Base-by-base conservation (phyloP, 23 tunicate species). In the Styela plicata region DNA sequence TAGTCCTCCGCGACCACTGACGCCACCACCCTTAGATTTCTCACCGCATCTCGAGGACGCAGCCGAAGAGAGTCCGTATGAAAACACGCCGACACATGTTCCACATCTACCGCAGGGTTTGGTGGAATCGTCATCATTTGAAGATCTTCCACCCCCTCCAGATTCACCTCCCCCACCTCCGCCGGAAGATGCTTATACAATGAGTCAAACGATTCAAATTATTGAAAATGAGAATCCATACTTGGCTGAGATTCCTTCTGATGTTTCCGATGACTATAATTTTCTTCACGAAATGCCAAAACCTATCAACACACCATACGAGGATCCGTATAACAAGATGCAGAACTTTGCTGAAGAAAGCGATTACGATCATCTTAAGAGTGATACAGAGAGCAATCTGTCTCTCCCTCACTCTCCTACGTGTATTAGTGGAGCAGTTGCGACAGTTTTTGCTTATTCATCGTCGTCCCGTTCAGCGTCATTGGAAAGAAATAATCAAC, bases 11-110 rank as follows among this genome's bases (percentile, higher is more conserved):
- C 35, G 80, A 63, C 85, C 90, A 2, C 74, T 86, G 1, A 84
- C 90, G 20, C 80, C 90, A 22, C 90, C 90, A 31, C 84, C 90
- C 2, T 24, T 63, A 2, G 30, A 61, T 1, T 28, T 53, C 1
- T 62, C 73, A 71, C 27, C 34, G 44, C 33, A 29, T n/a, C 61
- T 5, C 20, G 32, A 66, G 35, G 29, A 57, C 74, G 69, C 24
- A 65, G 57, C 36, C 36, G 25, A n/a, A 78, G 70, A 21, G 24
- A 64, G 26, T 25, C 53, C 44, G 75, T 74, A 13, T 79, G 57
- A 44, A 44, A 44, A 44, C 57, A 44, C 57, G 13, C 57, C 57
- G 13, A 44, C 57, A 44, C 57, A 44, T 44, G 57, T 13, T 13
- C 10, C 73, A 80, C 33, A 34, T 10, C 74, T 5, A 17, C 32